Conservation (phyloP, 2,113 vertebrate genomes). For the Strix aluco region DNA sequence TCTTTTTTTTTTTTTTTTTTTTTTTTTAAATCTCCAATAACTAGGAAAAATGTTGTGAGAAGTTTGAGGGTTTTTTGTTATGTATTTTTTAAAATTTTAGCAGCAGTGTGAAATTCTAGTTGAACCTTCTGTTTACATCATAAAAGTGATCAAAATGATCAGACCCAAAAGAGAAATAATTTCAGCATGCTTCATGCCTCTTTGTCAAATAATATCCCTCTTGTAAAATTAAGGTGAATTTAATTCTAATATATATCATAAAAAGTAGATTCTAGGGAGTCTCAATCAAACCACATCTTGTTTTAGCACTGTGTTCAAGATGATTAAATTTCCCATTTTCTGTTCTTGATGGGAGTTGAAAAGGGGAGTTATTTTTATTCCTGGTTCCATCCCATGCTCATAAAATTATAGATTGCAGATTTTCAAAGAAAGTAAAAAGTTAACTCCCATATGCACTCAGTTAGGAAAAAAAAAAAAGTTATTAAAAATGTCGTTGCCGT, state of each 20-base stretch:
- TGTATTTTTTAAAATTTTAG: background rate
- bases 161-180: background rate
- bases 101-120: background rate
- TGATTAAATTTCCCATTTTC: constrained; percentile 55
- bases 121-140: background rate
- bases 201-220: constrained; percentile 12
- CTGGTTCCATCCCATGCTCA: background rate
- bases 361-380: constrained; percentile 43
- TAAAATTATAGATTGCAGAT: constrained; percentile 34
- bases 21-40: background rate
- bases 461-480: background rate
- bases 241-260: constrained; percentile 30
- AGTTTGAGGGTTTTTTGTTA: background rate
- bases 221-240: constrained; percentile 34
- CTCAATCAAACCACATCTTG: constrained; percentile 7
- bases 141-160: background rate
- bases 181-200: background rate
- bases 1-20: background rate
- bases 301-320: constrained; percentile 44
- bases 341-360: constrained; percentile 29
- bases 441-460: background rate
- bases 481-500: background rate
- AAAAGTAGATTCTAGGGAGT: constrained; percentile 37
- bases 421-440: constrained; percentile 22
- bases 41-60: background rate